Conservation (phyloP, 2,113 vertebrate genomes). For the Vicugna pacos region DNA sequence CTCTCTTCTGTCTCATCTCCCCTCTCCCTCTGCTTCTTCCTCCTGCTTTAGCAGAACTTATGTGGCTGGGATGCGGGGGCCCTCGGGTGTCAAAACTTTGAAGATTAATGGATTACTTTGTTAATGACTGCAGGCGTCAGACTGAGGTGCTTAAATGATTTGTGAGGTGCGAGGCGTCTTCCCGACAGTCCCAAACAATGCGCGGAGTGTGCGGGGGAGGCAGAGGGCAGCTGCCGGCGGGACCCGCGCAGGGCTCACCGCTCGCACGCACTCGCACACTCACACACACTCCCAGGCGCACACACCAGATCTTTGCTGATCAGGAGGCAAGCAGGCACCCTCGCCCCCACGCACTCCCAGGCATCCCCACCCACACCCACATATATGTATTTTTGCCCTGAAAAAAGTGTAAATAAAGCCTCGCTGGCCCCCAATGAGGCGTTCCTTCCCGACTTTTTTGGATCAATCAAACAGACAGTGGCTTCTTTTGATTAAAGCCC, state of each 20-base stretch:
- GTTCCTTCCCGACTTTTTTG: conserved; percentile 97
- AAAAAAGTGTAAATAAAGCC: conserved; percentile 96
- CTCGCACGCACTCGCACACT: conserved; percentile 47
- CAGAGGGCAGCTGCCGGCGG: conserved; percentile 84
- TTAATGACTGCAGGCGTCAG: conserved; percentile 93
- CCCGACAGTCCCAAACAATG: conserved; percentile 96
- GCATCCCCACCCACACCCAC: conserved; percentile 72
- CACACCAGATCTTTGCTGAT: conserved; percentile 76
- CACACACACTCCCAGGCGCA: conserved; percentile 45
- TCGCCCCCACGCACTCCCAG: conserved; percentile 65
- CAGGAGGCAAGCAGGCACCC: conserved; percentile 82
- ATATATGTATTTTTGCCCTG: conserved; percentile 82
- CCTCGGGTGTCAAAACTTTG: conserved; percentile 92
- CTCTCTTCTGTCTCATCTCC: conserved; percentile 21
- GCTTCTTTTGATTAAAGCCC: conserved; percentile 99
- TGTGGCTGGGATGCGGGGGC: conserved; percentile 85
- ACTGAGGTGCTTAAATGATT: conserved; percentile 93
- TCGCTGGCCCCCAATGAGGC: conserved; percentile 96
- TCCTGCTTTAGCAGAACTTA: conserved; percentile 86
- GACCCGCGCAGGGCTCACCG: conserved; percentile 77
- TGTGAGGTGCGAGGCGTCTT: conserved; percentile 93
- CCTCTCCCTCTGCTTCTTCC: conserved; percentile 70
- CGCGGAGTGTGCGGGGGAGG: conserved; percentile 92
- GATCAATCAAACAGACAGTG: conserved; percentile 99
- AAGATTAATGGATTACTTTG: conserved; percentile 95